A percentile compares a stretch with the other conserved stretches of the same genome.
These are phyloP conservation scores for Pseudomyrmex gracilis DNA, from an alignment of 1,140 invertebrate genomes.

Conservation along the genomic window DNA sequence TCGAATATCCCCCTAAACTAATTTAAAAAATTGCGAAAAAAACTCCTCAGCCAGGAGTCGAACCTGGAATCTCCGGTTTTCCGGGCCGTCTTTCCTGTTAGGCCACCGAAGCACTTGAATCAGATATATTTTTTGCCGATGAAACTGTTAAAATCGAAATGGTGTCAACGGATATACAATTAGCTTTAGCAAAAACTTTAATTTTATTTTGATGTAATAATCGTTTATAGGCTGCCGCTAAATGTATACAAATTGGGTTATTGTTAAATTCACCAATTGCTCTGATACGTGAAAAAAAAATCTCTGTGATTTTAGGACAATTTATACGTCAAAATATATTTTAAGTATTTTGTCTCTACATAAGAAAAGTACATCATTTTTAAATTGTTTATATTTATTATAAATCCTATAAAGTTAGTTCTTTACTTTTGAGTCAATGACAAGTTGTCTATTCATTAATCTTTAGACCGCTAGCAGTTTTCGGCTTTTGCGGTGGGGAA, in stretches of 20 bases:
- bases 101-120: no score
- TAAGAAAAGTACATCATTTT: neutral
- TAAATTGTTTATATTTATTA: neutral
- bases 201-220: constrained; percentile 7
- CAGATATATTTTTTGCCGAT: neutral
- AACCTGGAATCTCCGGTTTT: no score
- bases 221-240: neutral
- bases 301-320: neutral
- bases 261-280: neutral
- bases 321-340: neutral
- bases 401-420: neutral
- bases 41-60: no score
- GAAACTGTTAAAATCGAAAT: neutral
- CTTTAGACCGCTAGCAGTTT: no score
- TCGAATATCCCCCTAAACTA: no score
- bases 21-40: no score
- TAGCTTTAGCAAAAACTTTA: neutral
- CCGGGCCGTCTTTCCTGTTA: no score
- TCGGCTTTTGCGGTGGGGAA: no score
- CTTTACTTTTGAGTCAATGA: neutral
- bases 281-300: constrained; percentile 2
- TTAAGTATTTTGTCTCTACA: neutral
- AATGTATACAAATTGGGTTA: neutral
- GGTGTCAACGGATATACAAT: neutral
- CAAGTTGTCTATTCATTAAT: neutral